These are phyloP conservation scores for Bos javanicus DNA, from an alignment of 2,113 vertebrate genomes.

Conservation along the genomic window DNA sequence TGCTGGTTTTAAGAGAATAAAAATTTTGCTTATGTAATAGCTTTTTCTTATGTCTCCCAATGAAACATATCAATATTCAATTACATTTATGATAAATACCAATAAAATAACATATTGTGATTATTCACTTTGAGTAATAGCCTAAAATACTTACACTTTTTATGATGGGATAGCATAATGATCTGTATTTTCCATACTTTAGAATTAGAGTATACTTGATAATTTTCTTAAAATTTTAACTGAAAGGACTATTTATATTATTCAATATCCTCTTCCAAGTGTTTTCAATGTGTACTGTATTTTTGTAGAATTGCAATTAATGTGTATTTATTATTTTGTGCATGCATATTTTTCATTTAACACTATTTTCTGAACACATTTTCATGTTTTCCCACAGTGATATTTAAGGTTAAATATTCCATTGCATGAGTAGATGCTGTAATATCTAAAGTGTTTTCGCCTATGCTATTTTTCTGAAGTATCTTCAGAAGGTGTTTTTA, in stretches of 20 bases:
- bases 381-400: neutral
- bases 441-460: neutral
- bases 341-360: neutral
- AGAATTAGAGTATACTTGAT: neutral
- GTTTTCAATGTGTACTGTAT: neutral
- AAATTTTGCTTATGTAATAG: neutral
- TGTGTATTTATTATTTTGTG: neutral
- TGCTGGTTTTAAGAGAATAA: neutral
- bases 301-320: neutral
- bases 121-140: neutral
- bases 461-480: neutral
- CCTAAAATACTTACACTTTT: neutral
- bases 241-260: neutral
- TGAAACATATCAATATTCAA: neutral
- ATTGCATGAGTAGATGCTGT: neutral
- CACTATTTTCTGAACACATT: neutral
- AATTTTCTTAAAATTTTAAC: constrained; percentile 25
- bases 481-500: neutral
- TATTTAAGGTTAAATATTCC: neutral
- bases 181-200: constrained; percentile 1
- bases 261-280: neutral
- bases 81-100: neutral
- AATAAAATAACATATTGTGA: neutral
- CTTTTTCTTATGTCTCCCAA: neutral
- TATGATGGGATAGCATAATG: neutral